Evolutionary conservation across 2,113 vertebrate genomes (phyloP), one percentile per base, ranked within the genome.

Genomic region (Ctenodactylus gundi): DNA sequence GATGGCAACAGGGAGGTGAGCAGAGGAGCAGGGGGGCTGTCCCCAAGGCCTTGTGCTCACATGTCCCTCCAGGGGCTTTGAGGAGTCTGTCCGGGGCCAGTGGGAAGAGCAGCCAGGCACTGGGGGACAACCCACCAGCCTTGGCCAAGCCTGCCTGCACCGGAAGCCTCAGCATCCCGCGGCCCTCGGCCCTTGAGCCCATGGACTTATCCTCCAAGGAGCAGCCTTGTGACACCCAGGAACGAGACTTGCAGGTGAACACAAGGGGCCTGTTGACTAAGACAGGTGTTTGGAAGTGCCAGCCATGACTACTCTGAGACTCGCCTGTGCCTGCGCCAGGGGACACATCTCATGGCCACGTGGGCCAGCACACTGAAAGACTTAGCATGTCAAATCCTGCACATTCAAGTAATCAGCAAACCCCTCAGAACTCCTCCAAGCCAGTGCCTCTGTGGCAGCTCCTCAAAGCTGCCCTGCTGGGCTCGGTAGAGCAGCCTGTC

Each of bases 101-200:
- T 44, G 25, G 39, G 58, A 70, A 83, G 46, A 80, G 10, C 7
- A 72, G 15, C 36, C n/a, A n/a, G n/a, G n/a, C n/a, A n/a, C n/a
- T n/a, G n/a, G n/a, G n/a, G n/a, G n/a, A n/a, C n/a, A n/a, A n/a
- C n/a, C n/a, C n/a, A n/a, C n/a, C n/a, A n/a, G n/a, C n/a, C n/a
- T n/a, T n/a, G n/a, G n/a, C n/a, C n/a, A n/a, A n/a, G n/a, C n/a
- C n/a, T n/a, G n/a, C n/a, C 77, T 34, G 39, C 34, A 36, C 12
- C 60, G 70, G 75, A 0, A 0, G 17, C 51, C 55, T 49, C 4
- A 31, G 3, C 6, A 55, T 31, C 34, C 51, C 5, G 3, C 20
- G 17, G 67, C 72, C 15, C 44, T 23, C 5, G 23, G 46, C 18
- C 20, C 5, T 39, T 8, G 23, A 12, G 14, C 39, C 12, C 1